A percentile compares a stretch with the other conserved stretches of the same genome.
These are phyloP conservation scores for Nephrocerus scutellatus DNA, from an alignment of 2,888 invertebrate genomes.

Conservation along the genomic window DNA sequence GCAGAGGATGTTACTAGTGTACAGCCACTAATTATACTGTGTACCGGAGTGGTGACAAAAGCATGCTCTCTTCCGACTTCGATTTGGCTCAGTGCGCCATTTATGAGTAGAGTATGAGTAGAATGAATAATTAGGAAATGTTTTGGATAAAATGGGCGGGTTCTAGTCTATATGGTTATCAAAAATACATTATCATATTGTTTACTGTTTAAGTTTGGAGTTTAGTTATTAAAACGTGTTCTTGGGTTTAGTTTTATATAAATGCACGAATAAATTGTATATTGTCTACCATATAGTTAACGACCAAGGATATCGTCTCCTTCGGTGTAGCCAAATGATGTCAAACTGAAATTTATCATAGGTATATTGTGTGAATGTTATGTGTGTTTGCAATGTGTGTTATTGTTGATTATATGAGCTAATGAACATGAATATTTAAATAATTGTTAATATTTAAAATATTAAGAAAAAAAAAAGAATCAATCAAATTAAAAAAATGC, in stretches of 20 bases:
- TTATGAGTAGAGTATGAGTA: too few relatives aligned
- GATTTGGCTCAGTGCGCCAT: too few relatives aligned
- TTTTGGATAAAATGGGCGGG: too few relatives aligned
- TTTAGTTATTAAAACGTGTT: too few relatives aligned
- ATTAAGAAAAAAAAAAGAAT: conserved; percentile 1
- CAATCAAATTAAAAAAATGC: conserved; percentile 1
- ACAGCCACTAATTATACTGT: too few relatives aligned
- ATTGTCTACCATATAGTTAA: conserved; percentile 43
- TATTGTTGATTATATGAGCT: conserved; percentile 19
- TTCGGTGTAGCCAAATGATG: conserved; percentile 46
- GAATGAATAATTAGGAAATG: too few relatives aligned
- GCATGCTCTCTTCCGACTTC: too few relatives aligned
- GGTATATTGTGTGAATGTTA: conserved; percentile 16
- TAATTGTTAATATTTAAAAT: conserved; percentile 7
- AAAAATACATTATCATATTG: too few relatives aligned
- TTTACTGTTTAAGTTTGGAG: too few relatives aligned
- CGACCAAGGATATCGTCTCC: conserved; percentile 45
- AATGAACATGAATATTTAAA: conserved; percentile 18
- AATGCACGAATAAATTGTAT: not conserved
- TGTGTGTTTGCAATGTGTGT: conserved; percentile 19
- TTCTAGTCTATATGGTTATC: too few relatives aligned
- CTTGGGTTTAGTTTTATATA: not conserved
- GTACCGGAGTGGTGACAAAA: too few relatives aligned
- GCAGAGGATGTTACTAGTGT: too few relatives aligned
- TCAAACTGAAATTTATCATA: conserved; percentile 37